Conservation (phyloP, 1,140 invertebrate species). For the Drosophila triauraria region DNA sequence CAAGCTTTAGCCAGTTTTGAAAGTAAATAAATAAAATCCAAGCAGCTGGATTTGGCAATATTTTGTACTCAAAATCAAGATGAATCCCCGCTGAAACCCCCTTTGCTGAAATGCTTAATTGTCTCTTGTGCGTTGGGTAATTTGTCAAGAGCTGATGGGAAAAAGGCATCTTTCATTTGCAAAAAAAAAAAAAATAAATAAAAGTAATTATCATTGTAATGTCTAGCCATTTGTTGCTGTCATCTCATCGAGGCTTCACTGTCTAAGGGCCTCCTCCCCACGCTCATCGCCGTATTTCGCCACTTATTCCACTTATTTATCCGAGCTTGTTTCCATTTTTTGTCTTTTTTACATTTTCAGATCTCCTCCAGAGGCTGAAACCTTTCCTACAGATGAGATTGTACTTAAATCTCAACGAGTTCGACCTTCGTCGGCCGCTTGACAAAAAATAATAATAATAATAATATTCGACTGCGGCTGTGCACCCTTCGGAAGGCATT, state of each 20-base stretch:
- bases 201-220: conserved; percentile 29
- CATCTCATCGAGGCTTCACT: background rate
- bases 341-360: conserved; percentile 21
- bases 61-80: conserved; percentile 7
- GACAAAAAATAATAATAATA: conserved; percentile 26
- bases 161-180: conserved; percentile 9
- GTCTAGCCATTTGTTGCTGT: conserved; percentile 34
- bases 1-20: background rate
- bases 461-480: conserved; percentile 23
- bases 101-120: conserved; percentile 24
- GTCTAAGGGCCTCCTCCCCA: conserved; percentile 1
- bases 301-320: conserved; percentile 61
- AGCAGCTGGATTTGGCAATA: background rate
- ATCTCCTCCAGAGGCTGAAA: background rate
- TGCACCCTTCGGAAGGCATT: conserved; percentile 48
- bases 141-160: conserved; percentile 28
- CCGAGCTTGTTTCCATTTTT: conserved; percentile 34
- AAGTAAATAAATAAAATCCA: conserved; percentile 8
- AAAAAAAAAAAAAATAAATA: background rate
- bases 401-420: conserved; percentile 38
- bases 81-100: background rate
- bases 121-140: conserved; percentile 13
- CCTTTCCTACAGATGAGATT: conserved; percentile 8
- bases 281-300: conserved; percentile 5
- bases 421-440: conserved; percentile 33